Evolutionary conservation across 1,140 invertebrate genomes (phyloP).

Genomic region (Gonioctena quinquepunctata): DNA sequence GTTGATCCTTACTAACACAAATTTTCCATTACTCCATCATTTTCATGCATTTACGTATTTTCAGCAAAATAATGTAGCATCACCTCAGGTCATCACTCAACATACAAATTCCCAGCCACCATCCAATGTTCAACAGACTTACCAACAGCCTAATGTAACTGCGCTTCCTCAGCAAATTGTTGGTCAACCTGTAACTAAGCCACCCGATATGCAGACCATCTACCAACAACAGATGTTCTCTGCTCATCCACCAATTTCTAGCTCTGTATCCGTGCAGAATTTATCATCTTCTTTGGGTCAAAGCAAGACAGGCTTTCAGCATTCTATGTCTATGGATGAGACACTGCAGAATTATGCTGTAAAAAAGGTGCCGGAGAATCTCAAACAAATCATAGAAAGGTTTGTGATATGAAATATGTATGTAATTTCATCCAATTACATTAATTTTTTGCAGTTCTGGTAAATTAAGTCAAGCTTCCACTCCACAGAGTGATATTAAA

Average conservation of each 20-base stretch:
- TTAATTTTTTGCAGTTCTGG: constrained; percentile 18
- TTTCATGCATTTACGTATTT: not conserved
- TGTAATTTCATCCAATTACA: not conserved
- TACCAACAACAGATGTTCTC: constrained; percentile 11
- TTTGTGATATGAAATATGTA: not conserved
- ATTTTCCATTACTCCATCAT: too few species aligned
- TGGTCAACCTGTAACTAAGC: constrained; percentile 13
- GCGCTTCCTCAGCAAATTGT: constrained; percentile 16
- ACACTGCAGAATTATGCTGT: constrained; percentile 22
- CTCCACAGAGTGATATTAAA: constrained; percentile 57
- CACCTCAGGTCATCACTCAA: not conserved
- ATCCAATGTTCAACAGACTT: not conserved
- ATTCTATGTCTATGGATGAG: constrained; percentile 34
- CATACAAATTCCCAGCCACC: not conserved
- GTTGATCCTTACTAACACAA: too few species aligned
- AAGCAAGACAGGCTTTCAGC: constrained; percentile 19
- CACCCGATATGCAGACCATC: constrained; percentile 7
- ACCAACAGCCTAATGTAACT: not conserved
- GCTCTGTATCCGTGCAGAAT: constrained; percentile 41
- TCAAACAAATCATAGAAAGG: constrained; percentile 38
- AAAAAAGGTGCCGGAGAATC: constrained; percentile 35
- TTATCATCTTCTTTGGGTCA: constrained; percentile 20
- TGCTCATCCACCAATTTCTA: constrained; percentile 18
- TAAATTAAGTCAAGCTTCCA: constrained; percentile 61
- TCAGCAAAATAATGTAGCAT: not conserved